phyloP scores from a whole-genome alignment of 2,888 invertebrate genomes.

The Prenolepis imparis region DNA sequence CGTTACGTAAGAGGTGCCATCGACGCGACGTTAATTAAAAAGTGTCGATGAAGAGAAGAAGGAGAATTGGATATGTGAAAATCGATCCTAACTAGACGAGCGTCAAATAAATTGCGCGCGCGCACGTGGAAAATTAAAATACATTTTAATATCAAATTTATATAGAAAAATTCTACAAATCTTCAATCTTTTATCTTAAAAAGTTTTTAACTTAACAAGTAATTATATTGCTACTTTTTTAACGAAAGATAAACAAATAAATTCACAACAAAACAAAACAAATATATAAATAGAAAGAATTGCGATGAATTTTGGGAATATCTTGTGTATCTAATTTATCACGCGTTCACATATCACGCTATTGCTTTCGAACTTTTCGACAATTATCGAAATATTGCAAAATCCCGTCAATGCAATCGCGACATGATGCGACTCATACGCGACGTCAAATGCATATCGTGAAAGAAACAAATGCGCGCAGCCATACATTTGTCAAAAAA shows the following conservation, averaged over 20 bases:
- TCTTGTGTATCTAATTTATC: not conserved
- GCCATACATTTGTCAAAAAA: not conserved
- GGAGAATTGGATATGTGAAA: conserved; percentile 45
- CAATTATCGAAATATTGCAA: conserved; percentile 17
- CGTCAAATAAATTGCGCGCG: conserved; percentile 21
- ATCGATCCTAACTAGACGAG: not conserved
- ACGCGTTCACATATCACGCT: no score
- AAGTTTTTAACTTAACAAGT: not conserved
- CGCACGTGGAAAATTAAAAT: conserved; percentile 12
- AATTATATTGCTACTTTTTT: not conserved
- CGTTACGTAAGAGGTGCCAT: conserved; percentile 27
- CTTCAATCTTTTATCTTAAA: not conserved
- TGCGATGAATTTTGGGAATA: not conserved
- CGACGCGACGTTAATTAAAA: conserved; percentile 45
- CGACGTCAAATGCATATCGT: conserved; percentile 24
- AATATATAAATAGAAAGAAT: not conserved
- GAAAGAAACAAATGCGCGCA: conserved; percentile 35
- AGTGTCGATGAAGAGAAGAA: conserved; percentile 42
- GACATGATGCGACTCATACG: not conserved
- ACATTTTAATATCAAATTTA: not conserved
- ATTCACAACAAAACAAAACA: not conserved
- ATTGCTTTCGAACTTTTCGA: not conserved
- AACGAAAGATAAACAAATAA: not conserved
- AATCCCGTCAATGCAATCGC: conserved; percentile 9
- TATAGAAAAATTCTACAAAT: not conserved